phyloP scores from a whole-genome alignment of 2,888 invertebrate species.

The Lissonota sp. region DNA sequence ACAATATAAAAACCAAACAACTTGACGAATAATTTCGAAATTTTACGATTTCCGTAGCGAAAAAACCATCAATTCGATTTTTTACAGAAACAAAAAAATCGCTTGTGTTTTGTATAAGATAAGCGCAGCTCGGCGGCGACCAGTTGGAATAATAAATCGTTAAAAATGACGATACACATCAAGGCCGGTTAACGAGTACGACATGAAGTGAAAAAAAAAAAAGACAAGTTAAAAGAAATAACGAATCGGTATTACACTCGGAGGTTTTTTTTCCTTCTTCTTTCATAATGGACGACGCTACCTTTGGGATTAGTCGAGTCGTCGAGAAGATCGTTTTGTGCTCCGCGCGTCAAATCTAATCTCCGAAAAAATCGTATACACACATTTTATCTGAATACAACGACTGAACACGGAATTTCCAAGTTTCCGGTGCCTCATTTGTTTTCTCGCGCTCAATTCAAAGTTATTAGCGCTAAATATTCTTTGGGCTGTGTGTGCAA shows the following conservation, averaged over 20 bases:
- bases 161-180: slow-evolving; percentile 68
- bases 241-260: slow-evolving; percentile 40
- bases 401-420: background rate
- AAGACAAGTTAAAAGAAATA: slow-evolving; percentile 6
- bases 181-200: slow-evolving; percentile 66
- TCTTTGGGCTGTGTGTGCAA: slow-evolving; percentile 1
- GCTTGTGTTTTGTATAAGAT: slow-evolving; percentile 18
- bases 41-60: background rate
- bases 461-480: background rate
- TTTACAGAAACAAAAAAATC: background rate
- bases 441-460: background rate
- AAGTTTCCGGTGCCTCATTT: background rate
- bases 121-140: slow-evolving; percentile 48
- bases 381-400: slow-evolving; percentile 3
- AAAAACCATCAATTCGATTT: background rate
- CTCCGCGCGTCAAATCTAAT: slow-evolving; percentile 61
- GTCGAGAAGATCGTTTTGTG: slow-evolving; percentile 56
- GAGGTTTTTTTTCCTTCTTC: slow-evolving; percentile 12
- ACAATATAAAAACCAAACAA: too few relatives aligned
- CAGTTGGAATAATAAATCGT: slow-evolving; percentile 51
- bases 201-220: slow-evolving; percentile 83
- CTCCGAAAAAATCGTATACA: slow-evolving; percentile 36
- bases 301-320: slow-evolving; percentile 55
- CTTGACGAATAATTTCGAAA: background rate
- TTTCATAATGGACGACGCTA: slow-evolving; percentile 51